Evolutionary conservation across 2,888 invertebrate genomes (phyloP).

Genomic region (Heterodera filipjevi): DNA sequence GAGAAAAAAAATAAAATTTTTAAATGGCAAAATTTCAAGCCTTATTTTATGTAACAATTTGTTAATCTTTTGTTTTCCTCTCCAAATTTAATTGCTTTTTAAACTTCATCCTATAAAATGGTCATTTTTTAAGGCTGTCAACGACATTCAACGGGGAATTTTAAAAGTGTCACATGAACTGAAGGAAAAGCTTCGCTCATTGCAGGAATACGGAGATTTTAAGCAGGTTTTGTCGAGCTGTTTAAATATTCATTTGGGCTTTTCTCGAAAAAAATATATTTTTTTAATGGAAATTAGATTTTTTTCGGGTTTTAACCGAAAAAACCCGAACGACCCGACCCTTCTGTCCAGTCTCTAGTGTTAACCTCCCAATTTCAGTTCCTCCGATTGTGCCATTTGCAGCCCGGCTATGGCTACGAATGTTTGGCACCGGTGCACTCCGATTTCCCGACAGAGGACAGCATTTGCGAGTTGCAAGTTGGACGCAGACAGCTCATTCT

Average conservation of each 20-base stretch:
- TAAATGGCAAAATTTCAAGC: no score
- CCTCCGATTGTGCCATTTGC: constrained; percentile 79
- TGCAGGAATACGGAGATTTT: constrained; percentile 40
- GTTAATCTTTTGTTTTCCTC: no score
- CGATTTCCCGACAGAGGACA: constrained; percentile 75
- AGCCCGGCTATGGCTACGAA: constrained; percentile 87
- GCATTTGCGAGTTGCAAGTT: constrained; percentile 77
- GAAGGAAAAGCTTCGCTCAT: constrained; percentile 31
- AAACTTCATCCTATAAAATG: no score
- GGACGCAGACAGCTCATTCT: constrained; percentile 69
- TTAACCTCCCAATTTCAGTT: no score
- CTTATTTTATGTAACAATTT: no score
- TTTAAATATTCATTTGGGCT: no score
- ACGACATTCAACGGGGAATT: constrained; percentile 43
- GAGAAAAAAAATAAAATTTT: no score
- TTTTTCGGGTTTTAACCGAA: not conserved
- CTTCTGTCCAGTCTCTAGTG: no score
- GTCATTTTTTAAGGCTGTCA: constrained; percentile 43
- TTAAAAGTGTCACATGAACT: constrained; percentile 31
- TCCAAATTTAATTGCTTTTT: no score
- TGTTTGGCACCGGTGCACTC: constrained; percentile 78
- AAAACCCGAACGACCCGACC: no score
- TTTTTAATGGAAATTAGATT: no score
- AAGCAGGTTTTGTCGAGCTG: constrained; percentile 35
- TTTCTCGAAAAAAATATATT: no score